phyloP scores from a whole-genome alignment of 2,888 invertebrate genomes.

The Dioctria linearis region DNA sequence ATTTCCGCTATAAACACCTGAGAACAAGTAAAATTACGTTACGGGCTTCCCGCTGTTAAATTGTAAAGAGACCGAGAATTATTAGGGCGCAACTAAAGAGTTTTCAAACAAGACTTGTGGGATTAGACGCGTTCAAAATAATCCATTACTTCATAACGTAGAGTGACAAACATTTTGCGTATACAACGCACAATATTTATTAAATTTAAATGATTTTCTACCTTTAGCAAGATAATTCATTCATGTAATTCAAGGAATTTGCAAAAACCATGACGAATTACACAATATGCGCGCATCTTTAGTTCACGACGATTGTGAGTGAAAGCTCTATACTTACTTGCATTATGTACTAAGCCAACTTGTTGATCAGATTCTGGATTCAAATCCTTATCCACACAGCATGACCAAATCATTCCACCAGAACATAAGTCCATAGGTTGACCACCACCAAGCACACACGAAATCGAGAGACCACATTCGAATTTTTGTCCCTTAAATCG shows the following conservation, averaged over 20 bases:
- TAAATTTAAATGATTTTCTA: slow-evolving; percentile 24
- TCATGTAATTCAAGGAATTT: slow-evolving; percentile 60
- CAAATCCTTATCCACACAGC: slow-evolving; percentile 86
- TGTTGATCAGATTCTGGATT: slow-evolving; percentile 74
- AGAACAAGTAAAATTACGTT: not conserved
- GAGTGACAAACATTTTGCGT: slow-evolving; percentile 54
- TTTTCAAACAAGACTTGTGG: slow-evolving; percentile 55
- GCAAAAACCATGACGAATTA: slow-evolving; percentile 59
- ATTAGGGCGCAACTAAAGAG: slow-evolving; percentile 17
- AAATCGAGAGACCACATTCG: slow-evolving; percentile 91
- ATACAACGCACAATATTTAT: slow-evolving; percentile 12
- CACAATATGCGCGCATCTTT: slow-evolving; percentile 30
- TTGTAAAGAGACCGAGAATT: not conserved
- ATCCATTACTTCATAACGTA: not conserved
- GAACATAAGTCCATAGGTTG: slow-evolving; percentile 91
- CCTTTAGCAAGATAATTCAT: not conserved
- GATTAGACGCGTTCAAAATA: slow-evolving; percentile 34
- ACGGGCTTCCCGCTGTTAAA: not conserved
- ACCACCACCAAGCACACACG: slow-evolving; percentile 90
- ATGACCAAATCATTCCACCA: slow-evolving; percentile 95
- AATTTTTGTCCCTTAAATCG: slow-evolving; percentile 89
- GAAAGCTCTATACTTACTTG: slow-evolving; percentile 80
- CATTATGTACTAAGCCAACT: slow-evolving; percentile 83
- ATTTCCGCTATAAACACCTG: slow-evolving; percentile 17
- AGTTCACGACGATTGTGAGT: not conserved